Evolutionary conservation across 1,140 invertebrate species (phyloP).

Genomic region (Pseudomyrmex cubaensis): DNA sequence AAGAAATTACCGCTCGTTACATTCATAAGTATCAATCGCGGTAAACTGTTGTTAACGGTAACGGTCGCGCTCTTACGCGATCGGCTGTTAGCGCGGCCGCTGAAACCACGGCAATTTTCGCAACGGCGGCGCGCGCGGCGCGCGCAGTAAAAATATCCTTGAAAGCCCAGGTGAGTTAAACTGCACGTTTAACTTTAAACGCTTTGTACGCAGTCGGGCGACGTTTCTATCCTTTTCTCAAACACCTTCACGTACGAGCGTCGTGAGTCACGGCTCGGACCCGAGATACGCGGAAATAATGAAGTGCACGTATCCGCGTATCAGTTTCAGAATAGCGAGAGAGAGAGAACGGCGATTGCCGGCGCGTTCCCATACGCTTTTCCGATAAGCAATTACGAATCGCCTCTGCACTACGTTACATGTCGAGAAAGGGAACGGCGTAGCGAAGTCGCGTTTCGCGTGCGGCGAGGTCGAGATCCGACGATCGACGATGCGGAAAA

Average conservation of each 20-base stretch:
- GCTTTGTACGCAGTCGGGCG: conserved; percentile 20
- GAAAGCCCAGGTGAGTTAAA: conserved; percentile 52
- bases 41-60: not conserved
- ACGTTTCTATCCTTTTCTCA: conserved; percentile 39
- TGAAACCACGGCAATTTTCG: conserved; percentile 37
- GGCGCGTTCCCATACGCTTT: conserved; percentile 4
- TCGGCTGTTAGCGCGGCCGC: not conserved
- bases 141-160: conserved; percentile 46
- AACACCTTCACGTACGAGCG: conserved; percentile 43
- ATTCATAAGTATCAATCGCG: conserved; percentile 12
- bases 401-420: not conserved
- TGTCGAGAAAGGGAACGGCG: conserved; percentile 25
- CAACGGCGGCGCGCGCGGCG: not conserved
- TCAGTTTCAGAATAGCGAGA: conserved; percentile 32
- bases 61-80: not conserved
- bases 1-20: conserved; percentile 9
- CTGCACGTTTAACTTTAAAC: conserved; percentile 45
- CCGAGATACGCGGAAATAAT: conserved; percentile 52
- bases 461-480: not conserved
- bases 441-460: not conserved
- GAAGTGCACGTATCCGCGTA: conserved; percentile 19
- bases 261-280: conserved; percentile 32
- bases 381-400: conserved; percentile 38
- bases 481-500: conserved; percentile 28
- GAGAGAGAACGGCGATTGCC: not conserved